Percentiles rank a stretch among this genome's conserved stretches.
phyloP scores from a whole-genome alignment of 2,797 vertebrate genomes.

The Sebastolobus altivelis region DNA sequence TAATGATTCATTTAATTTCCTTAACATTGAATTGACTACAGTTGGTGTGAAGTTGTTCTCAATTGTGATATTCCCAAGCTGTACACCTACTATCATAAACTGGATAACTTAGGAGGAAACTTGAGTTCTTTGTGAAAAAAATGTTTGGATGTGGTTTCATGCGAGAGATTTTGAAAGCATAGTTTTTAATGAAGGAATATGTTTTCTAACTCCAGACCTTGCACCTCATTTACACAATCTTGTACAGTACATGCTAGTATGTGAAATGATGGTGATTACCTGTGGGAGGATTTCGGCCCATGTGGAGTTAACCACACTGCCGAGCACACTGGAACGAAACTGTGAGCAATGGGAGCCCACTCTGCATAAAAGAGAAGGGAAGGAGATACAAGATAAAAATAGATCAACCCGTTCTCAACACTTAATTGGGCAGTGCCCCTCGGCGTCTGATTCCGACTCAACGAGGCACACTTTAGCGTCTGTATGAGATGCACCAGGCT shows the following conservation, averaged over 20 bases:
- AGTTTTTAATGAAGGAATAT: neutral
- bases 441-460: no score
- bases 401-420: neutral
- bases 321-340: neutral
- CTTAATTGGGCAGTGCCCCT: no score
- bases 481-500: no score
- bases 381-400: neutral
- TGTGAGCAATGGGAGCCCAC: neutral
- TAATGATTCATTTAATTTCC: conserved; percentile 1
- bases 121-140: neutral
- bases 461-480: no score
- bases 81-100: neutral
- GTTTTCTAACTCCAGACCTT: neutral
- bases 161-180: neutral
- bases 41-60: neutral
- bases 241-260: neutral
- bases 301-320: conserved; percentile 1
- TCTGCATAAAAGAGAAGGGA: neutral
- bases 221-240: neutral
- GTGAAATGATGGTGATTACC: conserved; percentile 3
- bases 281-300: neutral
- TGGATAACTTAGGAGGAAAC: neutral
- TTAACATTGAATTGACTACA: conserved; percentile 1
- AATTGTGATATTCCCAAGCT: conserved; percentile 1
- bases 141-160: neutral